phyloP scores from a whole-genome alignment of 1,140 invertebrate genomes.

The Drosophila elegans region DNA sequence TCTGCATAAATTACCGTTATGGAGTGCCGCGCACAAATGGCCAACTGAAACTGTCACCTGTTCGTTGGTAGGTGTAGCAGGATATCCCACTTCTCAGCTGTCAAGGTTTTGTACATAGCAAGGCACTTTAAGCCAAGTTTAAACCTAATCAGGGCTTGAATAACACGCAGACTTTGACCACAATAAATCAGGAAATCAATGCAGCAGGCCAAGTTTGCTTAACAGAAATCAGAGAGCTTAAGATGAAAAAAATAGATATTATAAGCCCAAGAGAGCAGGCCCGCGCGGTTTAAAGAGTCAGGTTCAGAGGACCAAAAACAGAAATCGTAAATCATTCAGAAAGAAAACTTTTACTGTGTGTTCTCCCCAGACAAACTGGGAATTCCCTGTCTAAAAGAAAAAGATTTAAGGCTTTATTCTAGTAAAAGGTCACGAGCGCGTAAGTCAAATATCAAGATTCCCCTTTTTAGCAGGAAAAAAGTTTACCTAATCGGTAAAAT shows the following conservation, averaged over 20 bases:
- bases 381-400: constrained; percentile 35
- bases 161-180: background rate
- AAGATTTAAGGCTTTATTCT: constrained; percentile 37
- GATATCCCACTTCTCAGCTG: constrained; percentile 29
- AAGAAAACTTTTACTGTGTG: constrained; percentile 22
- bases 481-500: constrained; percentile 33
- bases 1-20: constrained; percentile 74
- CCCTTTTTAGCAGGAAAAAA: constrained; percentile 11
- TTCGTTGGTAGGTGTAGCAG: constrained; percentile 4
- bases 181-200: constrained; percentile 24
- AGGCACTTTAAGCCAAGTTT: constrained; percentile 6
- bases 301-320: constrained; percentile 24
- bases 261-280: constrained; percentile 3
- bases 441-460: constrained; percentile 40
- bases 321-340: constrained; percentile 47
- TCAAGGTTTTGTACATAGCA: constrained; percentile 8
- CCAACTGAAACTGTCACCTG: constrained; percentile 31
- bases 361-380: constrained; percentile 25
- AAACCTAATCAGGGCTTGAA: background rate
- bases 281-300: constrained; percentile 11
- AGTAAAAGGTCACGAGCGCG: constrained; percentile 45
- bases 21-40: constrained; percentile 16
- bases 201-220: constrained; percentile 7
- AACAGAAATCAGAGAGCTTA: background rate
- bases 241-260: constrained; percentile 5